Percentiles rank a stretch among this genome's conserved stretches.
These are phyloP conservation scores for Bathynomus jamesi DNA, from an alignment of 1,140 invertebrate genomes.

Conservation along the genomic window DNA sequence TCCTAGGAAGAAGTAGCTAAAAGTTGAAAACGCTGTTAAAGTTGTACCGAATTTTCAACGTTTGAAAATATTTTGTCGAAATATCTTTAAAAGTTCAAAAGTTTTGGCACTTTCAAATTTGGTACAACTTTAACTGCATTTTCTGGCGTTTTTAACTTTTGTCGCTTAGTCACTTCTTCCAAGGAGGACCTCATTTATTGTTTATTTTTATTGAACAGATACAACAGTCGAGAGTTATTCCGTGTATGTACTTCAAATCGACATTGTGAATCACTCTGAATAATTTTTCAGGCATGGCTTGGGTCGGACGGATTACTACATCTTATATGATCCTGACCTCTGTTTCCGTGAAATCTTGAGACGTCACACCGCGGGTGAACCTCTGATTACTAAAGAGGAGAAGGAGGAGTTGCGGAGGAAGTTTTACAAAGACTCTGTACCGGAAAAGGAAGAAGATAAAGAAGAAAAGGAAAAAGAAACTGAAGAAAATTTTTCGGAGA, in stretches of 20 bases:
- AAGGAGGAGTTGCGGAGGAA: conserved; percentile 7
- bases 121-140: too few species aligned
- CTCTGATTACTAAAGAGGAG: conserved; percentile 40
- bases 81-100: too few species aligned
- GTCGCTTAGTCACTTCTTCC: too few species aligned
- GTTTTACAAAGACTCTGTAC: conserved; percentile 8
- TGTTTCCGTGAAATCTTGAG: conserved; percentile 71
- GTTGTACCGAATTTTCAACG: too few species aligned
- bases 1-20: too few species aligned
- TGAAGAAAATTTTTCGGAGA: conserved; percentile 30
- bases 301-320: conserved; percentile 83
- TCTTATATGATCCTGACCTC: conserved; percentile 85
- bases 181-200: too few species aligned
- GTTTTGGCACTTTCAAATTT: too few species aligned
- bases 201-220: too few species aligned
- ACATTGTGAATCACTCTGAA: conserved; percentile 22
- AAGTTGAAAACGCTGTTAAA: too few species aligned
- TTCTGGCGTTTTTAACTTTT: too few species aligned
- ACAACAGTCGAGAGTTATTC: too few species aligned
- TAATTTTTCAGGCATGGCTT: conserved; percentile 71
- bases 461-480: neutral
- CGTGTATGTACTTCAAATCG: neutral
- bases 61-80: too few species aligned
- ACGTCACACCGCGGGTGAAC: conserved; percentile 50
- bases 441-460: neutral